phyloP scores from a whole-genome alignment of 2,888 invertebrate species.

The Cantharis nigra region DNA sequence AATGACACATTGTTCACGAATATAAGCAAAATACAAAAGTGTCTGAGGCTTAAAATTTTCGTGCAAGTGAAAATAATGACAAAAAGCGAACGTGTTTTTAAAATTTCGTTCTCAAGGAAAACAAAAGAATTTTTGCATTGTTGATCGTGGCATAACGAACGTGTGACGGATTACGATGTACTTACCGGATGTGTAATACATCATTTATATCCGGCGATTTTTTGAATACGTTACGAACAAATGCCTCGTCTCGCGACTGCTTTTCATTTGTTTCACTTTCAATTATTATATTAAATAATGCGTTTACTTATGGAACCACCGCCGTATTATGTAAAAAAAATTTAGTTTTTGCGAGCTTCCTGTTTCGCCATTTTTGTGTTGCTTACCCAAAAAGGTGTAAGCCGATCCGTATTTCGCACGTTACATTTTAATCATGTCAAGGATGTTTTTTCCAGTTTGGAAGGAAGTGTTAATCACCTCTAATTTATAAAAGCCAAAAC shows the following conservation, averaged over 20 bases:
- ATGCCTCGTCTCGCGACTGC: background rate
- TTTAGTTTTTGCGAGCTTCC: background rate
- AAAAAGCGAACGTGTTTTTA: background rate
- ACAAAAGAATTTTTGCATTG: constrained; percentile 1
- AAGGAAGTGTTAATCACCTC: background rate
- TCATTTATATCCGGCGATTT: constrained; percentile 26
- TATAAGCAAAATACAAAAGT: background rate
- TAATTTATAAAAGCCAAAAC: background rate
- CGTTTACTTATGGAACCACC: background rate
- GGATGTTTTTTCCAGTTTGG: background rate
- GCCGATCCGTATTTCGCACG: background rate
- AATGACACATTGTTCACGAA: background rate
- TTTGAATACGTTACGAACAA: constrained; percentile 5
- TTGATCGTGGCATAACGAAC: background rate
- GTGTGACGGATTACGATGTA: background rate
- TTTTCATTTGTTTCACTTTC: background rate
- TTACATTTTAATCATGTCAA: background rate
- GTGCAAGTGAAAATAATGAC: background rate
- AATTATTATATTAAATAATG: background rate
- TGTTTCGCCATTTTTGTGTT: background rate
- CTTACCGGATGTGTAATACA: constrained; percentile 27
- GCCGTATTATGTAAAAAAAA: background rate
- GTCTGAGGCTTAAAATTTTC: background rate
- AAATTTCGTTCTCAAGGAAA: background rate
- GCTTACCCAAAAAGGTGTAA: background rate